Base-by-base conservation (phyloP, 2,797 vertebrate species). In the Sandelia bainsii region DNA sequence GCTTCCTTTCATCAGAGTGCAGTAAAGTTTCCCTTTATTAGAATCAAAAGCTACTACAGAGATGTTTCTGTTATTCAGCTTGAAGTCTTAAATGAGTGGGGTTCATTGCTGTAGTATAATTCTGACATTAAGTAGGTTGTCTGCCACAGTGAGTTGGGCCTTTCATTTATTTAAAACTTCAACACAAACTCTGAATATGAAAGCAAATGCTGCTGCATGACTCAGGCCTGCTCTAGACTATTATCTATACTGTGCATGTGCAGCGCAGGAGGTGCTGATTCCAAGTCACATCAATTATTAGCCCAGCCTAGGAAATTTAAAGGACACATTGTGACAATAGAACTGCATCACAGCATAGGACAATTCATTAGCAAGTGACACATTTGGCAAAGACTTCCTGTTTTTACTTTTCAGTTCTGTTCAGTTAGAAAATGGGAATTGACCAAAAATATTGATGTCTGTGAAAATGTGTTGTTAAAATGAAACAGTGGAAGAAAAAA, bases 141-240 rank as follows among this genome's bases (percentile, higher is more conserved):
- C 19, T 44, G 0, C 53, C 51, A 6, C 42, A 19, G 39, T 11
- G 8, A 70, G 29, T 52, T 34, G 14, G 14, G 22, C 49, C 16
- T 58, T 62, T 72, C 14, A 50, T 14, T 37, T 27, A 39, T 79
- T 69, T 39, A 16, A 60, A 69, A 29, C 49, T 70, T 64, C 39
- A 34, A 42, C 27, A 37, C 22, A 79, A 56, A 67, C 14, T 17
- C 1, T 54, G 20, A 69, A 68, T 25, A 51, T 50, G 54, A 59
- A 75, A 62, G 52, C 22, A 48, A 82, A 82, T 42, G 6, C 27
- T 20, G 25, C 64, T 40, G 22, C 4, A 0, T 52, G 72, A 69
- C 75, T 77, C 64, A 52, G 5, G 62, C 6, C 40, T 40, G 22
- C 65, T 70, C 27, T 50, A 25, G 27, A 50, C 57, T 20, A 37